A percentile compares a stretch with the other conserved stretches of the same genome.
These are phyloP conservation scores for Anguilla anguilla DNA, from an alignment of 2,797 vertebrate genomes.

Conservation along the genomic window DNA sequence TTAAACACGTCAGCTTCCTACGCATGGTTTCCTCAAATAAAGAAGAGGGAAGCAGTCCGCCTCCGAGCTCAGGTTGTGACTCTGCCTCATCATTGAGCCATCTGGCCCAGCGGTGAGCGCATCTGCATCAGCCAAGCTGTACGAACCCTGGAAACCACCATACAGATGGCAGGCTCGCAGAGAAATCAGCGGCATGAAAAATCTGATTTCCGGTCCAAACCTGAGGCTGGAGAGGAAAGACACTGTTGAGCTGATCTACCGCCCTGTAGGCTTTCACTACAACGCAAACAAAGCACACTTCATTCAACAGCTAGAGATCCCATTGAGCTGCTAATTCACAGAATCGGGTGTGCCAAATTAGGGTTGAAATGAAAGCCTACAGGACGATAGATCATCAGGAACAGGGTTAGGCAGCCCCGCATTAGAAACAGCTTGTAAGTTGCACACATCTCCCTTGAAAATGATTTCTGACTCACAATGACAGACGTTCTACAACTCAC, in stretches of 20 bases:
- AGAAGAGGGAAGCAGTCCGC: background rate
- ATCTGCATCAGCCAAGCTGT: background rate
- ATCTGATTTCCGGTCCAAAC: slow-evolving; percentile 11
- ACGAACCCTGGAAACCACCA: background rate
- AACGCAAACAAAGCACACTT: too few species aligned
- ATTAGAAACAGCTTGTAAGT: background rate
- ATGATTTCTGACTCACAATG: slow-evolving; percentile 8
- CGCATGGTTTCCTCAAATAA: background rate
- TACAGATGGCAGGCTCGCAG: background rate
- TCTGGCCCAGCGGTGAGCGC: slow-evolving; percentile 8
- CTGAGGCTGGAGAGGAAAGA: background rate
- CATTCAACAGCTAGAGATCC: too few species aligned
- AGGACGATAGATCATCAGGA: too few species aligned
- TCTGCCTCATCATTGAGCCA: background rate
- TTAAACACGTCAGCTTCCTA: background rate
- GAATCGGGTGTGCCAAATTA: too few species aligned
- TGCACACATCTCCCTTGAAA: background rate
- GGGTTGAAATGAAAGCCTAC: too few species aligned
- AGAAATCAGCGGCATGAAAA: background rate
- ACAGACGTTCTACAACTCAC: slow-evolving; percentile 5
- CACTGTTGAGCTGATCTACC: background rate
- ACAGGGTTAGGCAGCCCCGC: too few species aligned
- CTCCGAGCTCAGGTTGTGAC: background rate
- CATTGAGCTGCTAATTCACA: too few species aligned
- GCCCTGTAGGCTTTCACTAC: background rate